These are phyloP conservation scores for Agonopterix subpropinquella DNA, from an alignment of 2,888 invertebrate genomes.

Conservation along the genomic window DNA sequence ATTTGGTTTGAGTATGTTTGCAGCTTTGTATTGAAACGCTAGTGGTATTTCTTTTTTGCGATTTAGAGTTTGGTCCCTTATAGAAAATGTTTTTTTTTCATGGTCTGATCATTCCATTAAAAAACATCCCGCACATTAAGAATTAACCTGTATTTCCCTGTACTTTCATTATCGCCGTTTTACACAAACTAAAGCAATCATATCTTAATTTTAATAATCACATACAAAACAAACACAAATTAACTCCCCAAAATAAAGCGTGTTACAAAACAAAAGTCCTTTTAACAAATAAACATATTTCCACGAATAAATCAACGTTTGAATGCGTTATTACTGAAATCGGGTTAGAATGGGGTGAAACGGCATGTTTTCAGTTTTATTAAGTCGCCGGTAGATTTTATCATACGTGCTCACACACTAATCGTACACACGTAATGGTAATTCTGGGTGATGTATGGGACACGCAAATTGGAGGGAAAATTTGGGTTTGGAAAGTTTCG, in stretches of 20 bases:
- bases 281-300: slow-evolving; percentile 6
- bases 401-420: slow-evolving; percentile 27
- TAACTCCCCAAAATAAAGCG: slow-evolving; percentile 4
- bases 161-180: too few species aligned
- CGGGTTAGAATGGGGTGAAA: neutral
- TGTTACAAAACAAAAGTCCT: slow-evolving; percentile 8
- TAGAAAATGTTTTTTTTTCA: too few species aligned
- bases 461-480: slow-evolving; percentile 10
- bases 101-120: too few species aligned
- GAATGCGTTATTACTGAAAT: slow-evolving; percentile 6
- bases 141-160: too few species aligned
- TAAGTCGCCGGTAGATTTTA: slow-evolving; percentile 24
- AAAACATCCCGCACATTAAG: too few species aligned
- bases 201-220: too few species aligned
- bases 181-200: too few species aligned
- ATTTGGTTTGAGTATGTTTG: too few species aligned
- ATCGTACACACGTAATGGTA: slow-evolving; percentile 31
- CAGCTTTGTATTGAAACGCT: too few species aligned
- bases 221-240: neutral
- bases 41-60: too few species aligned
- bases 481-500: too few species aligned
- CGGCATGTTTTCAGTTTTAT: slow-evolving; percentile 8
- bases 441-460: slow-evolving; percentile 29
- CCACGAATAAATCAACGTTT: slow-evolving; percentile 5
- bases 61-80: too few species aligned